These are phyloP conservation scores for Clangula hyemalis DNA, from an alignment of 2,797 vertebrate species.

Conservation along the genomic window DNA sequence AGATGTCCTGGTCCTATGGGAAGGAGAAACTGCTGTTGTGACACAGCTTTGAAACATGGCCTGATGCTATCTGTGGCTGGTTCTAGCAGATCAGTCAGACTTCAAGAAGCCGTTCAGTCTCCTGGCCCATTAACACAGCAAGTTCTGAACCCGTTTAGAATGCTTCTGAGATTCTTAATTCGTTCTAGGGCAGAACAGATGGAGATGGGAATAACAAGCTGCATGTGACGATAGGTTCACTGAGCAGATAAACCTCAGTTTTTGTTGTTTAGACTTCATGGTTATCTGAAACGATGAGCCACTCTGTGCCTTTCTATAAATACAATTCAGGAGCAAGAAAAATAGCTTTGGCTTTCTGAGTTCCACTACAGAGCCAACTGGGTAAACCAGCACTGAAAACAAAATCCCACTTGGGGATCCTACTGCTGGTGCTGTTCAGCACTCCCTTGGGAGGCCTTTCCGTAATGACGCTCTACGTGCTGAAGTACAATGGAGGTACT, in stretches of 20 bases:
- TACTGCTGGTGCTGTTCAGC: not conserved
- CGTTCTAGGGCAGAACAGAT: not conserved
- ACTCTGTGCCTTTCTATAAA: not conserved
- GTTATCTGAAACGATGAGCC: not conserved
- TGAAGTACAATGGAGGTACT: accelerated
- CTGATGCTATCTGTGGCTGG: not conserved
- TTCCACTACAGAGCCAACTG: not conserved
- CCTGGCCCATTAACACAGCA: not conserved
- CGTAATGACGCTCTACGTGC: not conserved
- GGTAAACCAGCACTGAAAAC: not conserved
- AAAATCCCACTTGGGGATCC: not conserved
- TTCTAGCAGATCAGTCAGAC: not conserved
- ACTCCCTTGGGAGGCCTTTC: not conserved
- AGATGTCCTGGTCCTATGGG: not conserved
- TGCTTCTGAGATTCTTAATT: not conserved
- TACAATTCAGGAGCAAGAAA: not conserved
- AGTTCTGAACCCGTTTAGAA: not conserved
- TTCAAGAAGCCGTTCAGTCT: not conserved
- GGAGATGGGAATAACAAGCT: not conserved
- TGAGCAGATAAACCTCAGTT: not conserved
- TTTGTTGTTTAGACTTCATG: not conserved
- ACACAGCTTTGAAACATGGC: not conserved
- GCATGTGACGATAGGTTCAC: not conserved
- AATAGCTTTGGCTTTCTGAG: not conserved
- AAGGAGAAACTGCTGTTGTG: not conserved